These are phyloP conservation scores for Myotis brandtii DNA, from an alignment of 2,113 vertebrate species.

Conservation along the genomic window DNA sequence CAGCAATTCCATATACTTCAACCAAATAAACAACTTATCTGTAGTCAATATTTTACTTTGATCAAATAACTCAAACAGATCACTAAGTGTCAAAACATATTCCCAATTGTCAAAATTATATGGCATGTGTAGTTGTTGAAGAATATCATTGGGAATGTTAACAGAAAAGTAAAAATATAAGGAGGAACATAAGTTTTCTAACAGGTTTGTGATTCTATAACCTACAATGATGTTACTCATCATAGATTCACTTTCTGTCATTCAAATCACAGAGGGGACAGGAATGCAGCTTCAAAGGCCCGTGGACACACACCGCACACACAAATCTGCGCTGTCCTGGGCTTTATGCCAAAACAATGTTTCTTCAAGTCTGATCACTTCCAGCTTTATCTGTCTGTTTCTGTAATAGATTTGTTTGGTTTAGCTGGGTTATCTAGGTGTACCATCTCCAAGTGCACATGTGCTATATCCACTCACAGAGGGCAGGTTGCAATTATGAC, in stretches of 20 bases:
- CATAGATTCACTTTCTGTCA: background rate
- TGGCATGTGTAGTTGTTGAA: background rate
- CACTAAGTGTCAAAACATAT: background rate
- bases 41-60: background rate
- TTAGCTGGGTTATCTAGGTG: background rate
- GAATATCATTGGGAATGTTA: background rate
- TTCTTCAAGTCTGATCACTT: background rate
- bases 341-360: background rate
- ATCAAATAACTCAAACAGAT: background rate
- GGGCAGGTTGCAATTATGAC: background rate
- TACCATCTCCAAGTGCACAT: background rate
- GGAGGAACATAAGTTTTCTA: background rate
- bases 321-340: background rate
- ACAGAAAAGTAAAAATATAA: background rate
- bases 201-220: conserved; percentile 13
- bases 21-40: background rate
- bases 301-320: background rate
- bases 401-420: background rate
- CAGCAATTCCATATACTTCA: background rate
- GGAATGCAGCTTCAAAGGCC: background rate
- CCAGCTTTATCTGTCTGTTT: background rate
- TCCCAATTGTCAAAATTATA: background rate
- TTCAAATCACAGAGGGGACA: background rate
- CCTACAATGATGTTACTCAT: background rate
- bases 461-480: background rate